Percentiles rank a stretch among this genome's conserved stretches.
phyloP scores from a whole-genome alignment of 2,113 vertebrate species.

The Pholis gunnellus region DNA sequence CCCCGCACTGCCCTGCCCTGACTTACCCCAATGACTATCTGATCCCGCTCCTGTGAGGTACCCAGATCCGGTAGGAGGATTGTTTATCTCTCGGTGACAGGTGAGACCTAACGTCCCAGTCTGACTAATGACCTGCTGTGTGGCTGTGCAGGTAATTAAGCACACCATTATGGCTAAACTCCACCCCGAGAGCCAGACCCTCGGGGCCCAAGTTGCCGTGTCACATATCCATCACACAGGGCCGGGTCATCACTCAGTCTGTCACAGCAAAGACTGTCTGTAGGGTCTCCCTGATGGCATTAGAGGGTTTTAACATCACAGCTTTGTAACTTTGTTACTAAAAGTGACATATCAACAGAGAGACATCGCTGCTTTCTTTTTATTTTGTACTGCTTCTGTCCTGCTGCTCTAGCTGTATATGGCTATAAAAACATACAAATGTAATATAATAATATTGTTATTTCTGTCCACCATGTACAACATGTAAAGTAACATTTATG shows the following conservation, averaged over 20 bases:
- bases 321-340: conserved; percentile 55
- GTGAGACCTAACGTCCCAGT: conserved; percentile 69
- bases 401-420: not conserved
- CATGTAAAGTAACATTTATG: not conserved
- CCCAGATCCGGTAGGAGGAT: conserved; percentile 68
- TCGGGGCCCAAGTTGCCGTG: conserved; percentile 68
- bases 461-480: not conserved
- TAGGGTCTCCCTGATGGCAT: conserved; percentile 65
- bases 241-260: conserved; percentile 77
- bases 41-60: conserved; percentile 45
- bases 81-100: conserved; percentile 80
- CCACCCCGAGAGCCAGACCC: conserved; percentile 76
- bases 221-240: conserved; percentile 82
- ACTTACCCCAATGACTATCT: conserved; percentile 25
- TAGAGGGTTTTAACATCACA: conserved; percentile 50
- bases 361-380: conserved; percentile 3
- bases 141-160: conserved; percentile 85
- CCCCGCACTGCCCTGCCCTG: not conserved
- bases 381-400: not conserved
- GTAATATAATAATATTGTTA: not conserved
- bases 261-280: conserved; percentile 63
- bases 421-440: not conserved
- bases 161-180: conserved; percentile 82
- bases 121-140: conserved; percentile 83
- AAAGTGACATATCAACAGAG: conserved; percentile 31